These are phyloP conservation scores for Steinernema hermaphroditum DNA, from an alignment of 2,888 invertebrate species.

Conservation along the genomic window DNA sequence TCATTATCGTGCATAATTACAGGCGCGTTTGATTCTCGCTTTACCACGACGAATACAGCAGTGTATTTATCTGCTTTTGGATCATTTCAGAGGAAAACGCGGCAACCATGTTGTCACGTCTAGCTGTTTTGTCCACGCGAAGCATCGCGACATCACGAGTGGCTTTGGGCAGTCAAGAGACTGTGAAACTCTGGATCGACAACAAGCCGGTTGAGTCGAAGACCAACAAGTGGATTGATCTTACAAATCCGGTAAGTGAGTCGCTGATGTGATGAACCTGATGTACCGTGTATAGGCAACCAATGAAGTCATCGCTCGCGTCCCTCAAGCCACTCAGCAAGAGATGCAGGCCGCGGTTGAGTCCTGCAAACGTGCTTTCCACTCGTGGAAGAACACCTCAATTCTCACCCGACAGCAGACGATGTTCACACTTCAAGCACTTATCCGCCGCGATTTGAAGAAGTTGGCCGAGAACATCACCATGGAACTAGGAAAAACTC, in stretches of 20 bases:
- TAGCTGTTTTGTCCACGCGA: conserved; percentile 29
- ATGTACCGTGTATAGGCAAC: conserved; percentile 69
- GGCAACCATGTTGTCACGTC: conserved; percentile 36
- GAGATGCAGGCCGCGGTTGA: conserved; percentile 89
- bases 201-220: conserved; percentile 90
- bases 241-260: conserved; percentile 84
- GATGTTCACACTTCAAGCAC: conserved; percentile 83
- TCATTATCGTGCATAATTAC: too few species aligned
- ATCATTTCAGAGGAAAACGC: background rate
- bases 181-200: conserved; percentile 85
- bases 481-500: conserved; percentile 92
- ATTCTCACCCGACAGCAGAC: conserved; percentile 88
- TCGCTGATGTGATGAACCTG: conserved; percentile 33
- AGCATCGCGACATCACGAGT: conserved; percentile 32
- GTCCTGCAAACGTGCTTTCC: conserved; percentile 80
- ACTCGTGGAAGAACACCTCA: conserved; percentile 86
- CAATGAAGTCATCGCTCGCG: conserved; percentile 74
- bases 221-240: conserved; percentile 87
- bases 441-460: conserved; percentile 84
- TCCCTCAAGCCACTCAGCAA: conserved; percentile 83
- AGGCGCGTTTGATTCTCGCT: too few species aligned
- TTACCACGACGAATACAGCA: too few species aligned
- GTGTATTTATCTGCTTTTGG: too few species aligned
- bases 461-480: conserved; percentile 89
- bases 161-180: conserved; percentile 35